These are phyloP conservation scores for Psittacara wagleri DNA, from an alignment of 2,113 vertebrate genomes.

Conservation along the genomic window DNA sequence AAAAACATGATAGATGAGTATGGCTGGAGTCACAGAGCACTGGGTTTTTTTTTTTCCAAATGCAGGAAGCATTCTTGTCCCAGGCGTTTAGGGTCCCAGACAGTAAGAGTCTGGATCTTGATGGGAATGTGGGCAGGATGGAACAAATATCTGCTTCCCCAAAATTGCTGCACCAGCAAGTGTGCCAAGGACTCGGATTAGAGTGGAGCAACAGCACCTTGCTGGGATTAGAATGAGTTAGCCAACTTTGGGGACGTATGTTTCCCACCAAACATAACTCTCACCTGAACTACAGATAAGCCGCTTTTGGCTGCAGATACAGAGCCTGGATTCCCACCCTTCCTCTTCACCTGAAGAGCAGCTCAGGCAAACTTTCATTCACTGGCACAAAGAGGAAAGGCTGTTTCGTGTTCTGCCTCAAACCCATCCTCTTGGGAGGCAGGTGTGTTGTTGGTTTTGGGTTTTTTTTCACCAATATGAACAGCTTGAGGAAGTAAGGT, in stretches of 20 bases:
- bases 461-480: neutral
- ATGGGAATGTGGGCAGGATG: neutral
- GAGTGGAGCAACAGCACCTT: neutral
- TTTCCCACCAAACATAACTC: neutral
- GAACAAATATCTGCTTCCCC: neutral
- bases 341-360: neutral
- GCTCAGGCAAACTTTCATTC: neutral
- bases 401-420: neutral
- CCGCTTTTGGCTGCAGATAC: neutral
- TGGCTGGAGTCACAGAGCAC: neutral
- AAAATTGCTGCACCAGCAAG: neutral
- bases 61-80: neutral
- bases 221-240: neutral
- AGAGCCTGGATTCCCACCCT: neutral
- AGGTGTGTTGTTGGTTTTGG: neutral
- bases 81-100: neutral
- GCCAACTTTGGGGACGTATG: neutral
- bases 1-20: neutral
- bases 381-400: neutral
- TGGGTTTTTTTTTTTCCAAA: neutral
- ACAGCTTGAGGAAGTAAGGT: slow-evolving; percentile 8
- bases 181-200: neutral
- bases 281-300: neutral
- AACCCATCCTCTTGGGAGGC: neutral
- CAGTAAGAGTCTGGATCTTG: neutral